These are phyloP conservation scores for Silurus aristotelis DNA, from an alignment of 2,797 vertebrate genomes.

Conservation along the genomic window DNA sequence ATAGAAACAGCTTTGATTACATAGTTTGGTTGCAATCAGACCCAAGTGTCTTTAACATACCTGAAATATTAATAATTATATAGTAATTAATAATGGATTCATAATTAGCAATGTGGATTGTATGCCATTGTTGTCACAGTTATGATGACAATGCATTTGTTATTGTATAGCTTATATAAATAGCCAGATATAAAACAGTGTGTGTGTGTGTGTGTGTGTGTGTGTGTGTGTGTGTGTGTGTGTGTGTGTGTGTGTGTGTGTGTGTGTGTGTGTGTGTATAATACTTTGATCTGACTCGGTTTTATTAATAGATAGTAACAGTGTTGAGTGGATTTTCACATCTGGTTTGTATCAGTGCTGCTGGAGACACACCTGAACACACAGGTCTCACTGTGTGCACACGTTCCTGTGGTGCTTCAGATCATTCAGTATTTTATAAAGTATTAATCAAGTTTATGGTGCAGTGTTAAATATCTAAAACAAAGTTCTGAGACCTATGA, in stretches of 20 bases:
- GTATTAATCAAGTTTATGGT: background rate
- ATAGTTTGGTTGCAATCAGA: too few species aligned
- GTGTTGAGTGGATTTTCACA: background rate
- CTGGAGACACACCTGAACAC: constrained; percentile 3
- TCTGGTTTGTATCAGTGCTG: background rate
- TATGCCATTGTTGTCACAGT: background rate
- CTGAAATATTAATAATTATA: too few species aligned
- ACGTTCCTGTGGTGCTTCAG: background rate
- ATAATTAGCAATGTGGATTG: background rate
- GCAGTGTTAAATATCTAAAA: background rate
- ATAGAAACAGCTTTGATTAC: too few species aligned
- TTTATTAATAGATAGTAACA: too few species aligned
- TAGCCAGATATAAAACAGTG: too few species aligned
- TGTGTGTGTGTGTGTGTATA: too few species aligned
- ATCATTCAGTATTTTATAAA: background rate
- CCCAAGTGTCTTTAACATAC: too few species aligned
- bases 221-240: too few species aligned
- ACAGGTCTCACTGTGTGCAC: background rate
- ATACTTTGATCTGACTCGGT: too few species aligned
- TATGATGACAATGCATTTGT: background rate
- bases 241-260: too few species aligned
- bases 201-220: too few species aligned
- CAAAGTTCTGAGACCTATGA: background rate
- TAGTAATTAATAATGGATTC: background rate
- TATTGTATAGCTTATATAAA: too few species aligned